Evolutionary conservation across 2,888 invertebrate species (phyloP).

Genomic region (Drosophila lacicola): DNA sequence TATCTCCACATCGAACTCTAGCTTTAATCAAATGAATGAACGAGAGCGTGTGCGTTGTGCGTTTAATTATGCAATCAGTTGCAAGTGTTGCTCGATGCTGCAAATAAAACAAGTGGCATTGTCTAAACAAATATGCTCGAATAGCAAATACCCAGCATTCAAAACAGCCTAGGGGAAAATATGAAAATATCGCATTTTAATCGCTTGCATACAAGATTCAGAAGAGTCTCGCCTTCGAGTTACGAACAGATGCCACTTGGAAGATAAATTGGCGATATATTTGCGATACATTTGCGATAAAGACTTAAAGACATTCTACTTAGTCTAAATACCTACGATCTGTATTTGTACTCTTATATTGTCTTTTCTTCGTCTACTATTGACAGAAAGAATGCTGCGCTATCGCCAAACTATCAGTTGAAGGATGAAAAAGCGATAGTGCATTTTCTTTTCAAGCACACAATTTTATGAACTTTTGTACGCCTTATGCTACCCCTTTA

Average conservation of each 20-base stretch:
- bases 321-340: too few species aligned
- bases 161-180: too few species aligned
- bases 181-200: background rate
- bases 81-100: constrained; percentile 43
- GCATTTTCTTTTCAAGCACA: background rate
- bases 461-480: background rate
- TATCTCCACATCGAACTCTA: background rate
- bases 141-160: constrained; percentile 10
- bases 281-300: too few species aligned
- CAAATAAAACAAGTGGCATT: constrained; percentile 17
- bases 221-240: too few species aligned
- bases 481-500: background rate
- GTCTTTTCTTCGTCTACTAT: too few species aligned
- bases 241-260: too few species aligned
- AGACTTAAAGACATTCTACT: too few species aligned
- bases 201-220: too few species aligned
- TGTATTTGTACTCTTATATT: too few species aligned
- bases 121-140: background rate
- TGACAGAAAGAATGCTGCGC: background rate
- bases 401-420: background rate
- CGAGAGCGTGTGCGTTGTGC: constrained; percentile 24
- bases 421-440: background rate
- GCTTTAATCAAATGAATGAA: constrained; percentile 59
- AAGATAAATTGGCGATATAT: too few species aligned
- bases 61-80: constrained; percentile 55